Base-by-base conservation (phyloP, 2,797 vertebrate species). In the Myripristis jacobus region DNA sequence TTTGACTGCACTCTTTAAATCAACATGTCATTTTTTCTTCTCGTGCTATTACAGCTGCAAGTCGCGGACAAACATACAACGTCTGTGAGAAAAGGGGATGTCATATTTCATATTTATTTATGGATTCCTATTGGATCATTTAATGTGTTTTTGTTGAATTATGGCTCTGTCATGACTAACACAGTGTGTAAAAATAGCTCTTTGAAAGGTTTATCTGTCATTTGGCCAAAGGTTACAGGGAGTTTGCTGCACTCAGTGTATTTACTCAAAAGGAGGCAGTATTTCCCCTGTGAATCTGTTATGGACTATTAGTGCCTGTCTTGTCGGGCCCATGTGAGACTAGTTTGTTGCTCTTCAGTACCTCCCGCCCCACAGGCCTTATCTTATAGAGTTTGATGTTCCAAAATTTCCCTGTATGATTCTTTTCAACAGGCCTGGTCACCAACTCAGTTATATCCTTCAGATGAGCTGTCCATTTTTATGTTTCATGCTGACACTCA, bases 401-500 rank as follows among this genome's bases (percentile, higher is more conserved):
- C 60, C 56, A 70, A 12, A 10, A 25, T 55, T 41, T 59, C 66
- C 44, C 75, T 68, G 21, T 76, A 71, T 25, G 16, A 0, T 56
- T 47, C 81, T 82, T 87, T 73, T 64, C 52, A 80, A 24, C 38
- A 58, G 68, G 29, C 46, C 50, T 70, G 27, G 59, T 27, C 64
- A 66, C 53, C 58, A 46, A 59, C 29, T 78, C 44, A 60, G 46
- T 52, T 71, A 25, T 53, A 67, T 60, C 53, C 25, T 55, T 58
- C 41, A 31, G 41, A 36, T 50, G 8, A 67, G 79, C n/a, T 70
- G 71, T 52, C 56, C 38, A 77, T 65, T 71, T 73, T 64, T 34
- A 70, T 72, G 66, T 75, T 80, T 87, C 74, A 58, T 60, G 18
- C 60, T 66, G 46, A 70, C 75, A 75, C 70, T 25, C 47, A 50